These are phyloP conservation scores for Rynchops niger DNA, from an alignment of 2,113 vertebrate species.

Conservation along the genomic window DNA sequence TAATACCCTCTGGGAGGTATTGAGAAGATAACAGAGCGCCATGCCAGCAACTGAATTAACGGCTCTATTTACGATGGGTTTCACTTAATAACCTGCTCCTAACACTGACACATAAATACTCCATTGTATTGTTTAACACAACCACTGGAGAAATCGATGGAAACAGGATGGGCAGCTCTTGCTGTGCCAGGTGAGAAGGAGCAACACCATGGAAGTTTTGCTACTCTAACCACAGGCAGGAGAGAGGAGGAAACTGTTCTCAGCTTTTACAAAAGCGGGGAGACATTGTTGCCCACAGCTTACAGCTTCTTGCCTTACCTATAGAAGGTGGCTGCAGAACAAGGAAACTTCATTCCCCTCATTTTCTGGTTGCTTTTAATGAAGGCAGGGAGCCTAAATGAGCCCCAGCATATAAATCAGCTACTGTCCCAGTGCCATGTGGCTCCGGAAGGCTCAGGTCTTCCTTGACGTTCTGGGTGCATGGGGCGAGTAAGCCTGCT, in stretches of 20 bases:
- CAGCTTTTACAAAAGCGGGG: background rate
- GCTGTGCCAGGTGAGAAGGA: slow-evolving; percentile 1
- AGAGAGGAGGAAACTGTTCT: background rate
- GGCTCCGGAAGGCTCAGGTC: background rate
- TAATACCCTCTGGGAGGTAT: slow-evolving; percentile 77
- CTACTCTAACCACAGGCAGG: background rate
- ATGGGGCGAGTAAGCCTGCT: accelerated
- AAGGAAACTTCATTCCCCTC: background rate
- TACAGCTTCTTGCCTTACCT: background rate
- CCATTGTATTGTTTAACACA: slow-evolving; percentile 74
- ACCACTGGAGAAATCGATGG: slow-evolving; percentile 37
- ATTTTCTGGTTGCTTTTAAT: background rate
- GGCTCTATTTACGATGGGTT: slow-evolving; percentile 76
- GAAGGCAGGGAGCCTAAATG: background rate
- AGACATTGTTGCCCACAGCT: background rate
- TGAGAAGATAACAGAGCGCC: slow-evolving; percentile 75
- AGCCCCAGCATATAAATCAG: background rate
- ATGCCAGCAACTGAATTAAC: slow-evolving; percentile 79
- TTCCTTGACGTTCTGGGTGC: background rate
- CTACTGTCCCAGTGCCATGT: background rate
- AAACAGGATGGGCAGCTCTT: slow-evolving; percentile 46
- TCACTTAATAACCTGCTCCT: slow-evolving; percentile 72
- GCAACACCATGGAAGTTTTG: background rate
- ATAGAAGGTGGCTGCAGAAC: background rate
- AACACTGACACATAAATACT: slow-evolving; percentile 69